Evolutionary conservation across 2,113 vertebrate species (phyloP).

Genomic region (Rattus rattus): DNA sequence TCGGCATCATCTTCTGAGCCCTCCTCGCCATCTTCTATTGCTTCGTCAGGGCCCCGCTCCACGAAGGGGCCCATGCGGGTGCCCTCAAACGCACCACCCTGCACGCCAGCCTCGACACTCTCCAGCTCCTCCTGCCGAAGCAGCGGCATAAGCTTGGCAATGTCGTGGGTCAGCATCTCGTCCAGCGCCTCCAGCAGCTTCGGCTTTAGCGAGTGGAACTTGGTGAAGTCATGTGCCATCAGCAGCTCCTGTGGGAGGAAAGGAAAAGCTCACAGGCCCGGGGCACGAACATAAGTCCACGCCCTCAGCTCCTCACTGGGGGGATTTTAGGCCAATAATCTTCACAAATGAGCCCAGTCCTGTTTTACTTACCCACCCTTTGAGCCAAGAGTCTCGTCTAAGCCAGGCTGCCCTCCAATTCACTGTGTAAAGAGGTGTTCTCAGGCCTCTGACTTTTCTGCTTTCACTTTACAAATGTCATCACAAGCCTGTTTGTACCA

Average conservation of each 20-base stretch:
- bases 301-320: background rate
- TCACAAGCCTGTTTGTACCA: background rate
- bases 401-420: background rate
- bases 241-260: conserved; percentile 89
- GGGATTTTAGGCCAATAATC: background rate
- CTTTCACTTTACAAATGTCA: background rate
- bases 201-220: conserved; percentile 93
- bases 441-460: background rate
- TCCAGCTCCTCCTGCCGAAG: conserved; percentile 94
- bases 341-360: background rate
- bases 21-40: conserved; percentile 86
- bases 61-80: conserved; percentile 91
- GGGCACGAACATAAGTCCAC: background rate
- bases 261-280: rapidly evolving
- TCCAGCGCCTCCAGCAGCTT: conserved; percentile 92
- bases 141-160: conserved; percentile 94
- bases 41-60: conserved; percentile 87
- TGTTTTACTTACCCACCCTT: background rate
- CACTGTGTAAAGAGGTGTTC: background rate
- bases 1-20: conserved; percentile 82
- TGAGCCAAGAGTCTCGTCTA: background rate
- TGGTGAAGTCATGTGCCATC: conserved; percentile 93
- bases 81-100: conserved; percentile 93
- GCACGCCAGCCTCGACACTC: conserved; percentile 88
- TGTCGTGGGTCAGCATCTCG: conserved; percentile 90